Base-by-base conservation (phyloP, 2,888 invertebrate species). In the Chelonus formosanus region DNA sequence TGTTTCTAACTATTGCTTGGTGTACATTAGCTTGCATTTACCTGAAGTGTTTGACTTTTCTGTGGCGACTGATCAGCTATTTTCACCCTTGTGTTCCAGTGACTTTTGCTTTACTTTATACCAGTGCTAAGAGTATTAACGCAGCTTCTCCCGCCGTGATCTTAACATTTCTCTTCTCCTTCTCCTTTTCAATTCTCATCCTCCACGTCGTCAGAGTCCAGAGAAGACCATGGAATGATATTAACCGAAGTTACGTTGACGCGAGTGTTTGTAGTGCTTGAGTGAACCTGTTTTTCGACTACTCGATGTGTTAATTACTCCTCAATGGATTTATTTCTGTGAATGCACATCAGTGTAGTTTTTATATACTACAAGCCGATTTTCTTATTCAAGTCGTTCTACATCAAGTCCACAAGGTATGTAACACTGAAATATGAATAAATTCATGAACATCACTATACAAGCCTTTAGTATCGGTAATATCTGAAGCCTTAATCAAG, bases 341-440 rank as follows among this genome's bases (percentile, higher is more conserved):
- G 61, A 61, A 50, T 59, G 59, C 50, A 7, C 31, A 40, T 50
- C n/a, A 35, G 50, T 50, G 8, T n/a, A 35, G 36, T 53, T 52
- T 3, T 8, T 52, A 31, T 34, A 7, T 52, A 10, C 10, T 20
- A 34, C 7, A 31, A 52, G 31, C 20, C 43, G 32, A 61, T 54
- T 55, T 34, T 47, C n/a, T 55, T 59, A 44, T 31, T 36, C 57
- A 54, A 36, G 34, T 59, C 55, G 59, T 64, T 58, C 50, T 45
- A 54, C 53, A 65, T 60, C 55, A 60, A 65, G 65, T 59, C 65
- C 65, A 54, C 65, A 65, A 60, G 65, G 65, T 65, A 65, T 47
- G 54, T 64, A 52, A 52, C 31, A 52, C 31, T 34, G 52, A 53
- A 8, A 5, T 4, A 58, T 31, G 4, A 32, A 58, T 7, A 31